Percentiles rank a stretch among this genome's conserved stretches.
Evolutionary conservation across 2,888 invertebrate genomes (phyloP).

Genomic region (Andrena bucephala): DNA sequence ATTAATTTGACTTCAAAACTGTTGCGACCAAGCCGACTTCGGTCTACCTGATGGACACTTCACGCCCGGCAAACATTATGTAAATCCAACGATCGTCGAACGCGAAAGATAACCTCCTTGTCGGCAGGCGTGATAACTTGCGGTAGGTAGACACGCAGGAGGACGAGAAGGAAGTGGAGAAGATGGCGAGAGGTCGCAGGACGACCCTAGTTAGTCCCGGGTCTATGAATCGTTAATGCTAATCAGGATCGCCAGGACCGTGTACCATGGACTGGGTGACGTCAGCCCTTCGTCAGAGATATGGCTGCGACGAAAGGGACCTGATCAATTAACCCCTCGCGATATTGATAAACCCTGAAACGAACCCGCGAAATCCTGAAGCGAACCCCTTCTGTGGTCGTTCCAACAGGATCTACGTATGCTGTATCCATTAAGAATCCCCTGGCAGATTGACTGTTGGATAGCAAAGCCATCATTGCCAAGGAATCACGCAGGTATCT

Average conservation of each 20-base stretch:
- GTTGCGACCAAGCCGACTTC: neutral
- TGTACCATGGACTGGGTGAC: slow-evolving; percentile 73
- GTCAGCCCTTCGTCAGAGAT: slow-evolving; percentile 78
- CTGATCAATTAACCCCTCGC: slow-evolving; percentile 78
- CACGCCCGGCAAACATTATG: slow-evolving; percentile 69
- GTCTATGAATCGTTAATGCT: slow-evolving; percentile 82
- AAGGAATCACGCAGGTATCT: neutral
- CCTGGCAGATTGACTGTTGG: slow-evolving; percentile 2
- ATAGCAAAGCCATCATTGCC: neutral
- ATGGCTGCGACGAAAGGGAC: slow-evolving; percentile 71
- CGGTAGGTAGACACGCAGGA: slow-evolving; percentile 56
- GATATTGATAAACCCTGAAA: slow-evolving; percentile 71
- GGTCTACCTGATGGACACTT: slow-evolving; percentile 12
- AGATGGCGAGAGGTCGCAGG: slow-evolving; percentile 74
- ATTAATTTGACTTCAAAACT: slow-evolving; percentile 1
- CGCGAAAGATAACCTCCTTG: slow-evolving; percentile 75
- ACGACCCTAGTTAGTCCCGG: slow-evolving; percentile 77
- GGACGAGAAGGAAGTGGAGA: slow-evolving; percentile 66
- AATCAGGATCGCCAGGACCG: slow-evolving; percentile 78
- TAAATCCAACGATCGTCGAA: slow-evolving; percentile 77
- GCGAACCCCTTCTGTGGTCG: slow-evolving; percentile 29
- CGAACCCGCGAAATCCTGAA: slow-evolving; percentile 48
- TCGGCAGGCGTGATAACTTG: slow-evolving; percentile 69
- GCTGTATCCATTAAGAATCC: slow-evolving; percentile 38
- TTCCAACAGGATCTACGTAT: slow-evolving; percentile 29